Conservation (phyloP, 2,113 vertebrate genomes). For the Merops nubicus region DNA sequence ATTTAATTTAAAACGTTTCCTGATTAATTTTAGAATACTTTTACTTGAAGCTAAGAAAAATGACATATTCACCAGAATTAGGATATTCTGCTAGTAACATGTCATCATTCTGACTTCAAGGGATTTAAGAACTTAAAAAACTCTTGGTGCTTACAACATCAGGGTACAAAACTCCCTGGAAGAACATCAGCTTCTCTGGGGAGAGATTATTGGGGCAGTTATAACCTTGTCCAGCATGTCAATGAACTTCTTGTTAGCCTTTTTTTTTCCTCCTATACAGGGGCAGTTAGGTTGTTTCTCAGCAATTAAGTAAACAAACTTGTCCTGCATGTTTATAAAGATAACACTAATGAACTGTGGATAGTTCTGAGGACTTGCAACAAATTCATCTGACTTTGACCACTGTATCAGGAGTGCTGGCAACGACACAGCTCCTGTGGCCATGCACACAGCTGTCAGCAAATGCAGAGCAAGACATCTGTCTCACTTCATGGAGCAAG, state of each 20-base stretch:
- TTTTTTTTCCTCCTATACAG: background rate
- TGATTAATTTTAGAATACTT: background rate
- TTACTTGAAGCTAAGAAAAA: background rate
- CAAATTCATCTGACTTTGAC: background rate
- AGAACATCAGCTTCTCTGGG: background rate
- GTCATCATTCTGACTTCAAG: constrained; percentile 12
- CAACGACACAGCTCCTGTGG: background rate
- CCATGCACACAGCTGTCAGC: background rate
- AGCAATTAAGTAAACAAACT: background rate
- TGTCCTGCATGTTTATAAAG: background rate
- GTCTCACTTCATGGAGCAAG: rapidly evolving
- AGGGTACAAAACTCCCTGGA: background rate
- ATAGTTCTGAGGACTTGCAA: background rate
- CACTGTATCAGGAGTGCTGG: background rate
- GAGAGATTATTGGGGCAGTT: background rate
- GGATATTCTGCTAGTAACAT: background rate
- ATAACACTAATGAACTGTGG: background rate
- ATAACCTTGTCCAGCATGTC: background rate
- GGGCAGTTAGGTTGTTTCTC: background rate
- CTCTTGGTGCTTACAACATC: background rate
- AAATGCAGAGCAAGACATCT: background rate
- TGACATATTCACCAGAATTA: background rate
- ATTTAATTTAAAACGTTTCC: background rate
- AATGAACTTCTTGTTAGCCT: background rate
- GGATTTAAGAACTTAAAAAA: background rate